These are phyloP conservation scores for Bombus waltoni DNA, from an alignment of 1,140 invertebrate species.

Conservation along the genomic window DNA sequence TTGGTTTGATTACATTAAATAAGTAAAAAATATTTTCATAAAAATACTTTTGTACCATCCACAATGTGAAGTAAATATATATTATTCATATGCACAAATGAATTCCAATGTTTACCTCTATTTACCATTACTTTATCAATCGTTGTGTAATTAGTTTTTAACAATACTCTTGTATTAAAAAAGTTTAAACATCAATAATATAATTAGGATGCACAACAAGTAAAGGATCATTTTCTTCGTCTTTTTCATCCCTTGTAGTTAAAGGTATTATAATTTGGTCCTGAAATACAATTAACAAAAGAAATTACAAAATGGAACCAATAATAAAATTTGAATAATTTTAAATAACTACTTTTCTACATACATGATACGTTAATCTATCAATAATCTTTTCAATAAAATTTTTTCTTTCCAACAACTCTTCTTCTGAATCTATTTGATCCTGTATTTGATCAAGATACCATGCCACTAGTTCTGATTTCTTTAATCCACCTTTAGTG, in stretches of 20 bases:
- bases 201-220: slow-evolving; percentile 98
- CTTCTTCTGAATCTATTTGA: slow-evolving; percentile 95
- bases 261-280: slow-evolving; percentile 96
- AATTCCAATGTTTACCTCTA: background rate
- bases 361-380: slow-evolving; percentile 94
- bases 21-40: background rate
- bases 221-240: slow-evolving; percentile 91
- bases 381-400: slow-evolving; percentile 98
- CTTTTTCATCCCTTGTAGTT: slow-evolving; percentile 85
- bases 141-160: background rate
- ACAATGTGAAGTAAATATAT: background rate
- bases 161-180: background rate
- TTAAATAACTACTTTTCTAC: slow-evolving; percentile 72
- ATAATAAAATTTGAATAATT: slow-evolving; percentile 15
- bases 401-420: slow-evolving; percentile 93
- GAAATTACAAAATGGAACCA: slow-evolving; percentile 18
- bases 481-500: slow-evolving; percentile 86
- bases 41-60: background rate
- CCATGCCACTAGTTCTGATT: slow-evolving; percentile 95
- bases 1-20: background rate
- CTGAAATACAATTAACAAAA: slow-evolving; percentile 81
- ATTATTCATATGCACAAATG: background rate
- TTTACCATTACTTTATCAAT: background rate
- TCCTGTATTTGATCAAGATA: slow-evolving; percentile 95
- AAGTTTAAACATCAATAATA: slow-evolving; percentile 86